Base-by-base conservation (phyloP, 2,888 invertebrate genomes). In the Mimachlamys varia region DNA sequence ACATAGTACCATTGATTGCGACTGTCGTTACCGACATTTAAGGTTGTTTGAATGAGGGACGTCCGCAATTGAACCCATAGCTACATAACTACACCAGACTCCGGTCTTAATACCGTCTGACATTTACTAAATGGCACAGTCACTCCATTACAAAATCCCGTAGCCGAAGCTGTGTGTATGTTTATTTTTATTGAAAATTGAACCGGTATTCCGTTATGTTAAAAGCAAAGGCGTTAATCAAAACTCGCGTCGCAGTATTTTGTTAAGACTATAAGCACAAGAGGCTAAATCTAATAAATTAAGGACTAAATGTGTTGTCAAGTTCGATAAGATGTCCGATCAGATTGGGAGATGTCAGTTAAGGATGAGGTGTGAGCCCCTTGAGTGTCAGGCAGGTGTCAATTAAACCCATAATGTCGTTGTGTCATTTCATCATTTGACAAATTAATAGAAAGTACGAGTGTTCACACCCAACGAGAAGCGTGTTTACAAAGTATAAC, bases 361-460 rank as follows among this genome's bases (percentile, higher is more conserved):
- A 27, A 15, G 33, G 76, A 33, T 33, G 33, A 76, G 33, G 76
- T 76, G 76, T 76, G 76, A 4, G 27, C 27, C 76, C 22, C 33
- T 33, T 76, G 76, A 33, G 76, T 15, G 27, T 10, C 33, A 76
- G 76, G 33, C 76, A 76, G 76, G 76, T 76, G 76, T 76, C 76
- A 76, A 33, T 76, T 76, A 76, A 76, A 76, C 7, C 33, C 33
- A 12, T 33, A 27, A 76, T 76, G 7, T 27, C 76, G 76, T 76
- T 76, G 76, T 76, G 76, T 76, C 76, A 76, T 33, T 76, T 27
- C 76, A 76, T 27, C 76, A 76, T 27, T 76, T 76, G 76, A 76
- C 76, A 76, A 33, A 76, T 76, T 76, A 76, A 76, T 76, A 76
- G 76, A 76, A 76, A 76, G 76, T 76, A 33, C 27, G 27, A 27